Percentiles rank a stretch among this genome's conserved stretches.
Conservation (phyloP, 2,888 invertebrate species). For the Luperina testacea region DNA sequence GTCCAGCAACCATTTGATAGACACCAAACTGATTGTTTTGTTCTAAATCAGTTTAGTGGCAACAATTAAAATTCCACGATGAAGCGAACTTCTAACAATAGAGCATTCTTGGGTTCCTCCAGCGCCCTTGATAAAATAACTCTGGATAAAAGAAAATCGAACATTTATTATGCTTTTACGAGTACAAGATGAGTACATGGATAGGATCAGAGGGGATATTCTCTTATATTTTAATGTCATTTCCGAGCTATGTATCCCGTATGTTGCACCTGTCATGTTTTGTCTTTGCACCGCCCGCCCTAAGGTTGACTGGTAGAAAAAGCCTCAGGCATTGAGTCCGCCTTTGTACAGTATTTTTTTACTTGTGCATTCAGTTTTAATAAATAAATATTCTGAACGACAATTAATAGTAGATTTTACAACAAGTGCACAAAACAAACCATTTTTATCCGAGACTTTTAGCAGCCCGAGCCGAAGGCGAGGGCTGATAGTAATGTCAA, state of each 20-base stretch:
- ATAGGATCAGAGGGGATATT: neutral
- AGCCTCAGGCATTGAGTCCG: neutral
- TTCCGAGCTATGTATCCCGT: neutral
- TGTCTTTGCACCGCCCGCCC: neutral
- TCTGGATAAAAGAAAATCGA: constrained; percentile 1
- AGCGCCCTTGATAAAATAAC: constrained; percentile 29
- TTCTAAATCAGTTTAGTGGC: constrained; percentile 30
- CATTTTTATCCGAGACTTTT: too few relatives aligned
- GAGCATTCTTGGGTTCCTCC: constrained; percentile 8
- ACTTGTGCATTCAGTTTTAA: too few relatives aligned
- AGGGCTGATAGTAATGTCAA: too few relatives aligned
- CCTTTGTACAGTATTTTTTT: too few relatives aligned
- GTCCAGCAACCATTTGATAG: constrained; percentile 48
- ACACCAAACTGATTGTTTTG: constrained; percentile 48
- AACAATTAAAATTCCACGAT: constrained; percentile 46
- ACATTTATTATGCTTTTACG: neutral
- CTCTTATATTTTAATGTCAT: neutral
- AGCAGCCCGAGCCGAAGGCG: too few relatives aligned
- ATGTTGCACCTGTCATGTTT: neutral
- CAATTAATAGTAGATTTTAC: too few relatives aligned
- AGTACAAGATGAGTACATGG: neutral
- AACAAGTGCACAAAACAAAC: too few relatives aligned
- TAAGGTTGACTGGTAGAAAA: neutral
- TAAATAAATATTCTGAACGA: neutral
- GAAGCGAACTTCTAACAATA: constrained; percentile 38